Evolutionary conservation across 1,140 invertebrate genomes (phyloP).

Genomic region (Spodoptera litura): DNA sequence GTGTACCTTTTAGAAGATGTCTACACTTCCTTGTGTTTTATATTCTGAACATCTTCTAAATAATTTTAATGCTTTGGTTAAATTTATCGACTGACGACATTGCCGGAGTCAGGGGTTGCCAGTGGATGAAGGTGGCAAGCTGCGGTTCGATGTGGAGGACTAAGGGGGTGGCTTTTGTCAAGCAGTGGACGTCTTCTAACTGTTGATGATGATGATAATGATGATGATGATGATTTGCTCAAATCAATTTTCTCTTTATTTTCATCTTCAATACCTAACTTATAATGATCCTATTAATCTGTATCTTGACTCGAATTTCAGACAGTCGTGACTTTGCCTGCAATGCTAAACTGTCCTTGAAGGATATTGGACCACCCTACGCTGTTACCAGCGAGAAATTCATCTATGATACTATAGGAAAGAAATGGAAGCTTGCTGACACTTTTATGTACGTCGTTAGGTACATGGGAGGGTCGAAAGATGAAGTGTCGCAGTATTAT

Average conservation of each 20-base stretch:
- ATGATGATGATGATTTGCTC: too few species aligned
- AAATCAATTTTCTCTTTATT: neutral
- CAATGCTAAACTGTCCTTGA: slow-evolving; percentile 57
- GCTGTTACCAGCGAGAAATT: slow-evolving; percentile 64
- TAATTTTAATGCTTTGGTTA: too few species aligned
- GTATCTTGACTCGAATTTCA: slow-evolving; percentile 33
- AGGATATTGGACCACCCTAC: slow-evolving; percentile 58
- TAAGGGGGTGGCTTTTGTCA: too few species aligned
- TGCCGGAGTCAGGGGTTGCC: too few species aligned
- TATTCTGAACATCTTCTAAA: too few species aligned
- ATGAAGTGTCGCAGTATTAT: slow-evolving; percentile 72
- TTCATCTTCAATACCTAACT: neutral
- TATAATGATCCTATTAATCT: neutral
- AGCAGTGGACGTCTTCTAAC: too few species aligned
- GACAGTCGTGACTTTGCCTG: slow-evolving; percentile 59
- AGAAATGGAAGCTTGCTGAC: slow-evolving; percentile 65
- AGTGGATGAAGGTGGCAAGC: too few species aligned
- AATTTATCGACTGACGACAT: too few species aligned
- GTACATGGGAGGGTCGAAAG: slow-evolving; percentile 65
- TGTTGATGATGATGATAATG: too few species aligned
- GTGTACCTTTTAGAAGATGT: too few species aligned
- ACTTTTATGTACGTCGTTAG: slow-evolving; percentile 64
- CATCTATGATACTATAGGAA: slow-evolving; percentile 67
- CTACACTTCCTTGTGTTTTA: too few species aligned
- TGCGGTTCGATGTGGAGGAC: too few species aligned